phyloP scores from a whole-genome alignment of 1,140 invertebrate species.

The Drosophila triauraria region DNA sequence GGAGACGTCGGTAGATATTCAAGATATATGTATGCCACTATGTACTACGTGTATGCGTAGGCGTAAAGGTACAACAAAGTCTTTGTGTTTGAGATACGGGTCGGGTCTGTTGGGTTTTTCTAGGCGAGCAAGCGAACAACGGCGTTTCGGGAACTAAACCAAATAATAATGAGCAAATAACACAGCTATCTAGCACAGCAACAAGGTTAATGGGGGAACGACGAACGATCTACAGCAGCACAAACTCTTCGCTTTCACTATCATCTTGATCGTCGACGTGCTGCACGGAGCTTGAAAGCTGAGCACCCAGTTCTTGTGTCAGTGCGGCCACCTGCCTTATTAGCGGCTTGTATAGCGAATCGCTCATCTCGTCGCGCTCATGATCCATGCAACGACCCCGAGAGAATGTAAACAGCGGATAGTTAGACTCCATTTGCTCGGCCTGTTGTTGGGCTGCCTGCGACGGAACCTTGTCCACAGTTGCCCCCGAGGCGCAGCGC shows the following conservation, averaged over 20 bases:
- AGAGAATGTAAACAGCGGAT: constrained; percentile 93
- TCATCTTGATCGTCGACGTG: constrained; percentile 87
- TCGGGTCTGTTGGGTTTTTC: constrained; percentile 51
- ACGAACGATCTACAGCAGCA: constrained; percentile 85
- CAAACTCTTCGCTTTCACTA: constrained; percentile 91
- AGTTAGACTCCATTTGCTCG: constrained; percentile 87
- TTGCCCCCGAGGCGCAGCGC: constrained; percentile 81
- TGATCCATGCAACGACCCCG: constrained; percentile 89
- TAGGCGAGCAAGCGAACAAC: constrained; percentile 65
- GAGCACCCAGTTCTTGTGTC: constrained; percentile 81
- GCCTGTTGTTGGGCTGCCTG: constrained; percentile 39
- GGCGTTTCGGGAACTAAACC: constrained; percentile 49
- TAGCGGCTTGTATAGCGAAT: constrained; percentile 86
- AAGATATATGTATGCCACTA: constrained; percentile 47
- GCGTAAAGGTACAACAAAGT: constrained; percentile 73
- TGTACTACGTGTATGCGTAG: constrained; percentile 28
- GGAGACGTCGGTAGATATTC: constrained; percentile 50
- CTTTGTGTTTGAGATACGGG: constrained; percentile 78
- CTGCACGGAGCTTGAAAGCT: constrained; percentile 67
- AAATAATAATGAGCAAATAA: constrained; percentile 62
- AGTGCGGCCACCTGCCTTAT: constrained; percentile 86
- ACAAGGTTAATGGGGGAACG: constrained; percentile 20
- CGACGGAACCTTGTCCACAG: constrained; percentile 49
- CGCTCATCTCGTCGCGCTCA: constrained; percentile 80
- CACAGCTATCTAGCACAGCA: constrained; percentile 63